Percentiles rank a stretch among this genome's conserved stretches.
Evolutionary conservation across 2,888 invertebrate species (phyloP).

Genomic region (Ecdyonurus torrentis): DNA sequence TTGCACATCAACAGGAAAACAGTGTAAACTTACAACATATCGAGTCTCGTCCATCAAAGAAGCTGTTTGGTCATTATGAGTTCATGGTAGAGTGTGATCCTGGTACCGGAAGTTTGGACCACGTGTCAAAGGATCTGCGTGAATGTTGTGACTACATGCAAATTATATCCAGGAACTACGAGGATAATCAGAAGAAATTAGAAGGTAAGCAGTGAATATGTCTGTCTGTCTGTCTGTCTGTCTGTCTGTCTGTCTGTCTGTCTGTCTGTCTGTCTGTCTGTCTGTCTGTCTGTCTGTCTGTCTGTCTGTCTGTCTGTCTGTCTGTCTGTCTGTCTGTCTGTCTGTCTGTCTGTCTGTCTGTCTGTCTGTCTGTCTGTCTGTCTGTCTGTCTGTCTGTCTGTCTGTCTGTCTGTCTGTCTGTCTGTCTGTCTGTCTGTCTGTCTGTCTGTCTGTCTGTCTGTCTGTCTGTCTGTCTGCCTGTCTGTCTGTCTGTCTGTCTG

Average conservation of each 20-base stretch:
- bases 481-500: too few species aligned
- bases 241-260: constrained; percentile 1
- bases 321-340: too few species aligned
- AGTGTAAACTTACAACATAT: constrained; percentile 77
- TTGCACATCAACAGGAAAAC: too few species aligned
- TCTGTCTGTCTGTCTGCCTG: too few species aligned
- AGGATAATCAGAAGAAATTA: constrained; percentile 51
- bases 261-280: not conserved
- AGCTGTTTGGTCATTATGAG: constrained; percentile 52
- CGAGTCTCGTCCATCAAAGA: constrained; percentile 50
- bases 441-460: too few species aligned
- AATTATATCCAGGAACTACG: constrained; percentile 74
- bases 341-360: too few species aligned
- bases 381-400: too few species aligned
- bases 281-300: too few species aligned
- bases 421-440: too few species aligned
- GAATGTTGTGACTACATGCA: constrained; percentile 60
- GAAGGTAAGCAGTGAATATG: not conserved
- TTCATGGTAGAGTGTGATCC: constrained; percentile 89
- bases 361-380: too few species aligned
- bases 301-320: too few species aligned
- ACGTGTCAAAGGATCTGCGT: constrained; percentile 56
- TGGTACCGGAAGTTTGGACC: constrained; percentile 48
- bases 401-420: too few species aligned
- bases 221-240: constrained; percentile 14